phyloP scores from a whole-genome alignment of 2,797 vertebrate species.

The Labeo calbasu region DNA sequence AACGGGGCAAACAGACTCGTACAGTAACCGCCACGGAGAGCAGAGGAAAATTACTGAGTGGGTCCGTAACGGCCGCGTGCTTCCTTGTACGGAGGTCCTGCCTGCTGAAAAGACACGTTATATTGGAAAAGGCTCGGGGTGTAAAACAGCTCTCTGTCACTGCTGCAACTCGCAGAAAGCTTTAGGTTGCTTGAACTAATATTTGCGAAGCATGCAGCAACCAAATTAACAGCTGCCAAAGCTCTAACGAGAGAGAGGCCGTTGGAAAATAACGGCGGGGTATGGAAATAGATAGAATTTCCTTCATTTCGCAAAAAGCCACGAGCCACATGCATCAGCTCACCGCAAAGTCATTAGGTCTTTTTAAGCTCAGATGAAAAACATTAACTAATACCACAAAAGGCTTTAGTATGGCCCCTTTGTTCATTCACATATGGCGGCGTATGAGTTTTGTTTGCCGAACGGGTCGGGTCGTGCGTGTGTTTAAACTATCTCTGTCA shows the following conservation, averaged over 20 bases:
- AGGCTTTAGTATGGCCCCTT: slow-evolving; percentile 83
- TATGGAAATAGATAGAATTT: slow-evolving; percentile 87
- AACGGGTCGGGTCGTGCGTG: slow-evolving; percentile 80
- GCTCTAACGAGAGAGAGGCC: slow-evolving; percentile 64
- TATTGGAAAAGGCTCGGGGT: slow-evolving; percentile 63
- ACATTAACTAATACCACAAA: slow-evolving; percentile 92
- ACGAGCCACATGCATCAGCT: slow-evolving; percentile 87
- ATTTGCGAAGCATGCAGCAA: slow-evolving; percentile 77
- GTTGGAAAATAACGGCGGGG: slow-evolving; percentile 77
- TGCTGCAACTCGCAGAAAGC: slow-evolving; percentile 70
- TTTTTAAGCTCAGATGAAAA: slow-evolving; percentile 93
- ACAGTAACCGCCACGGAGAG: slow-evolving; percentile 63
- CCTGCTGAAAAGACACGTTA: slow-evolving; percentile 67
- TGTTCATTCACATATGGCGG: slow-evolving; percentile 90
- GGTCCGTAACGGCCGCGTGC: slow-evolving; percentile 66
- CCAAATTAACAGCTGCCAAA: slow-evolving; percentile 72
- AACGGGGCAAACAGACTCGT: slow-evolving; percentile 21
- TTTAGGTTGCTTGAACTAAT: slow-evolving; percentile 79
- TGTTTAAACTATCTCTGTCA: slow-evolving; percentile 86
- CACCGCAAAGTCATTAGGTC: slow-evolving; percentile 90
- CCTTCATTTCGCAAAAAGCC: slow-evolving; percentile 87
- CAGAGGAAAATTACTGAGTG: slow-evolving; percentile 78
- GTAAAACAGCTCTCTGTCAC: slow-evolving; percentile 74
- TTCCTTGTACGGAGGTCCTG: slow-evolving; percentile 68
- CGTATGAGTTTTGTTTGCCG: slow-evolving; percentile 76